These are phyloP conservation scores for Axis porcinus DNA, from an alignment of 2,113 vertebrate species.

Conservation along the genomic window DNA sequence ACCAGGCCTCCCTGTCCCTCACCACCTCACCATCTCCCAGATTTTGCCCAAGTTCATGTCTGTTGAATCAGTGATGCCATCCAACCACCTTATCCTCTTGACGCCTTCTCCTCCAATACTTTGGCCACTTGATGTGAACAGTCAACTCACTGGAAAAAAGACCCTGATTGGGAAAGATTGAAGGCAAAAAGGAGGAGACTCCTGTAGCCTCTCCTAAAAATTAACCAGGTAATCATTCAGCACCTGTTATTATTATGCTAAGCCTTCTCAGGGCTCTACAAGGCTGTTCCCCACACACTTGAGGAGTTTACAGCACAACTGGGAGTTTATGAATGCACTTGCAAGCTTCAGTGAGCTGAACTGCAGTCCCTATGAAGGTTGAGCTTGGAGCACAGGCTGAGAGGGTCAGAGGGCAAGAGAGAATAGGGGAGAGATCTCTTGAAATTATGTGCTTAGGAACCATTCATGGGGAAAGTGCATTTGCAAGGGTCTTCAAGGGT, in stretches of 20 bases:
- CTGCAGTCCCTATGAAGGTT: background rate
- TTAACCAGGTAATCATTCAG: background rate
- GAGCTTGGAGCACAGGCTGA: background rate
- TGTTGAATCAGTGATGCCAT: background rate
- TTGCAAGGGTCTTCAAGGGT: background rate
- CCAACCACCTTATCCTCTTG: background rate
- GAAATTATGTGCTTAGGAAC: background rate
- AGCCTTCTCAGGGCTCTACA: background rate
- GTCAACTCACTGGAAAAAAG: background rate
- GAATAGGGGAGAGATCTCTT: no score
- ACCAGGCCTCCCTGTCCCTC: background rate
- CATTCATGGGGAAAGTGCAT: background rate
- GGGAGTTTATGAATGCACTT: fast-evolving
- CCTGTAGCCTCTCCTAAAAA: background rate
- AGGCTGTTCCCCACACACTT: fast-evolving
- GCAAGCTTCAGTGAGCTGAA: background rate
- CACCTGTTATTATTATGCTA: background rate
- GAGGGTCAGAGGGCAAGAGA: background rate
- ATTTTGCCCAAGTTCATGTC: background rate
- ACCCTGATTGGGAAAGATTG: background rate
- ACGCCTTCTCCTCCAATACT: background rate
- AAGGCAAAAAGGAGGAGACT: background rate
- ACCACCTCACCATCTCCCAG: background rate
- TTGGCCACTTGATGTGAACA: background rate
- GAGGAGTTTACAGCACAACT: background rate